These are phyloP conservation scores for Drosophila diplacantha DNA, from an alignment of 2,888 invertebrate species.

Conservation along the genomic window DNA sequence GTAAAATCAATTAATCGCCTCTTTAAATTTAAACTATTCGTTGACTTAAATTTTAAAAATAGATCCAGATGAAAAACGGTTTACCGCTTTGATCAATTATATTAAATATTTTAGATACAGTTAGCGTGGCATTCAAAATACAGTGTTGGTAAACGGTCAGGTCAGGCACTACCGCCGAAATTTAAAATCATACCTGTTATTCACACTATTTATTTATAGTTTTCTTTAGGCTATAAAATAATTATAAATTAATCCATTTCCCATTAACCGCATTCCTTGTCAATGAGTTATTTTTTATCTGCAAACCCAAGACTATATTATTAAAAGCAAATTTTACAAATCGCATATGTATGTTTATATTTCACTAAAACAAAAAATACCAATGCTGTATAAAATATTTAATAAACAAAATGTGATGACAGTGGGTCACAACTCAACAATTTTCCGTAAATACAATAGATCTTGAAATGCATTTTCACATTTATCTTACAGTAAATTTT, in stretches of 20 bases:
- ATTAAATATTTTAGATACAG: neutral
- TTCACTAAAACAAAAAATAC: neutral
- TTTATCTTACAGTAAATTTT: neutral
- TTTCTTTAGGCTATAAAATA: no score
- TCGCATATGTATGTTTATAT: no score
- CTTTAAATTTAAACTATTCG: neutral
- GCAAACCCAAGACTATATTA: no score
- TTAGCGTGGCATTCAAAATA: neutral
- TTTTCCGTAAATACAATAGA: neutral
- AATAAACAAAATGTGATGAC: neutral
- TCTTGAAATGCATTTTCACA: neutral
- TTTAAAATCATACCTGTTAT: neutral
- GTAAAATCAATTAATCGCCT: neutral
- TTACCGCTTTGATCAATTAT: neutral
- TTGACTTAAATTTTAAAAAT: no score
- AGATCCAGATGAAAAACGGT: rapidly evolving
- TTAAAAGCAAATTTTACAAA: no score
- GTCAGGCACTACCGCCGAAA: neutral
- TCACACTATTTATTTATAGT: no score
- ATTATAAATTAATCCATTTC: no score
- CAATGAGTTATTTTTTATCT: no score
- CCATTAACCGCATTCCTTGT: no score
- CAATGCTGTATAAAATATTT: neutral
- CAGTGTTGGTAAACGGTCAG: neutral
- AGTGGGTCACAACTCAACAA: neutral